Percentiles rank a stretch among this genome's conserved stretches.
Evolutionary conservation across 2,888 invertebrate genomes (phyloP).

Genomic region (Epirrhoe alternata): DNA sequence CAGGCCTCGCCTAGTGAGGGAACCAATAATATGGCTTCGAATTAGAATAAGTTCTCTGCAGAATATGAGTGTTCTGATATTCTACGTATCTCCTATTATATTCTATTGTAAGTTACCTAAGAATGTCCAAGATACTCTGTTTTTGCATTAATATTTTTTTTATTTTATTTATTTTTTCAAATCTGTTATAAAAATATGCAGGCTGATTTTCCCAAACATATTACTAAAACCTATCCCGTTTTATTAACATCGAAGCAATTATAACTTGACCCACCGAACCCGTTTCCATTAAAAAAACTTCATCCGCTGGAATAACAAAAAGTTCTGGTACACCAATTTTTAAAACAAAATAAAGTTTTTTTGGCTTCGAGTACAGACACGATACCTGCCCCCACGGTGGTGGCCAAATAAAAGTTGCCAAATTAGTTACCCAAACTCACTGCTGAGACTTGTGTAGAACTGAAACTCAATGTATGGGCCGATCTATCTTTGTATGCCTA

Average conservation of each 20-base stretch:
- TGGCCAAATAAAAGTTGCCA: slow-evolving; percentile 45
- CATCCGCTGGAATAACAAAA: slow-evolving; percentile 31
- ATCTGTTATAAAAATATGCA: background rate
- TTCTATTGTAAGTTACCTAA: too few relatives aligned
- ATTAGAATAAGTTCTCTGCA: too few relatives aligned
- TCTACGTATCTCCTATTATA: too few relatives aligned
- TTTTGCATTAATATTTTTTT: too few relatives aligned
- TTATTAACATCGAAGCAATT: slow-evolving; percentile 16
- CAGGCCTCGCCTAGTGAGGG: too few relatives aligned
- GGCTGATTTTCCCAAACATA: background rate
- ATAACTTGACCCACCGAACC: slow-evolving; percentile 24
- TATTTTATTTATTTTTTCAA: too few relatives aligned
- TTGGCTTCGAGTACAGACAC: slow-evolving; percentile 33
- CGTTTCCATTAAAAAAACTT: slow-evolving; percentile 38
- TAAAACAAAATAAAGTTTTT: slow-evolving; percentile 41
- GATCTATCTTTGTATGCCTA: too few relatives aligned
- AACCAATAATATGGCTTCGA: too few relatives aligned
- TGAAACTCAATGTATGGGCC: slow-evolving; percentile 6
- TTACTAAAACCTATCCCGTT: background rate
- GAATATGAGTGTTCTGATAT: too few relatives aligned
- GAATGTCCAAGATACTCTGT: too few relatives aligned
- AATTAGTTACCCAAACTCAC: slow-evolving; percentile 45
- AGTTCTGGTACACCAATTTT: slow-evolving; percentile 41
- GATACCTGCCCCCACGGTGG: slow-evolving; percentile 38
- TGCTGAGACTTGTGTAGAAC: background rate